A percentile compares a stretch with the other conserved stretches of the same genome.
These are phyloP conservation scores for Ptychoptera contaminata DNA, from an alignment of 2,888 invertebrate species.

Conservation along the genomic window DNA sequence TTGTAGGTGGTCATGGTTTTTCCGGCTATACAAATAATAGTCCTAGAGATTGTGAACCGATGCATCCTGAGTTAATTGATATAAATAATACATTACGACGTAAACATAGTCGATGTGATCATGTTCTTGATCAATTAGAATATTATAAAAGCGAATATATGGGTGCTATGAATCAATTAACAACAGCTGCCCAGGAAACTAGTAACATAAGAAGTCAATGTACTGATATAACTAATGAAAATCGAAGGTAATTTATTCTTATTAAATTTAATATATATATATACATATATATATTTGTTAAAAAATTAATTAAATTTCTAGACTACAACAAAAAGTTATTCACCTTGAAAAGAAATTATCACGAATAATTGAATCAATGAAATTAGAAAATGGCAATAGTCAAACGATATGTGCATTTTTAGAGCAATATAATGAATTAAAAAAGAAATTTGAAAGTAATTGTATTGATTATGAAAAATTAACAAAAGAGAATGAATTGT, in stretches of 20 bases:
- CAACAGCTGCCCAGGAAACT: constrained; percentile 66
- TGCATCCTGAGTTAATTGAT: constrained; percentile 67
- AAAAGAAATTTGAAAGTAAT: constrained; percentile 21
- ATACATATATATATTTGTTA: too few species aligned
- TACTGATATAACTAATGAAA: constrained; percentile 65
- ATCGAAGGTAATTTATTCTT: constrained; percentile 30
- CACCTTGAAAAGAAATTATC: constrained; percentile 23
- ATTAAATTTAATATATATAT: too few species aligned
- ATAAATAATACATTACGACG: constrained; percentile 59
- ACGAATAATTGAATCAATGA: constrained; percentile 17
- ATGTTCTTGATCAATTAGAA: constrained; percentile 71
- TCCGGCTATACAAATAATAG: constrained; percentile 22
- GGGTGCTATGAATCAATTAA: constrained; percentile 69
- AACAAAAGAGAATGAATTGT: constrained; percentile 17
- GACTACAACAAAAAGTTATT: constrained; percentile 34
- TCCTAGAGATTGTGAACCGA: constrained; percentile 39
- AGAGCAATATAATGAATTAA: constrained; percentile 19
- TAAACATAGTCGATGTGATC: constrained; percentile 66
- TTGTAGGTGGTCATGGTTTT: constrained; percentile 29
- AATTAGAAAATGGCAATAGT: constrained; percentile 21
- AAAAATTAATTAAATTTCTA: constrained; percentile 19
- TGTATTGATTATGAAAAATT: constrained; percentile 23
- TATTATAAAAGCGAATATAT: constrained; percentile 80
- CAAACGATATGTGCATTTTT: constrained; percentile 12
- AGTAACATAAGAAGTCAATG: constrained; percentile 41